phyloP scores from a whole-genome alignment of 92 coral and sea anemone species.

The Metridium senile region DNA sequence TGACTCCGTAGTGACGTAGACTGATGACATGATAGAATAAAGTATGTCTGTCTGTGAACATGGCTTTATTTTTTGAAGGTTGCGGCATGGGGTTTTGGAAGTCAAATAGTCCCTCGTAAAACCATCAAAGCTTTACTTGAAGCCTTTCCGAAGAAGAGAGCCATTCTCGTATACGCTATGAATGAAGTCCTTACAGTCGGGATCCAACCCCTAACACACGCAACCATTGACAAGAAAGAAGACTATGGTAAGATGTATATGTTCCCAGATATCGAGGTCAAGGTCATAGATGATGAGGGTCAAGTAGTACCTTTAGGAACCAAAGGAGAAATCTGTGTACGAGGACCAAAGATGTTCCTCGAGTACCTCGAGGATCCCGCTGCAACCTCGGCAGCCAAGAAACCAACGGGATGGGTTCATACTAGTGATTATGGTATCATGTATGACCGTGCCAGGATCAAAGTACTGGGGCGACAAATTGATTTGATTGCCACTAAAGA shows the following conservation, averaged over 20 bases:
- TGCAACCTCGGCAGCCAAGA: conserved; percentile 12
- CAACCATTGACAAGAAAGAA: conserved; percentile 7
- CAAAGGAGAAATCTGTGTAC: conserved; percentile 40
- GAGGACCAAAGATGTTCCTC: conserved; percentile 34
- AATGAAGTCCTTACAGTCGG: conserved; percentile 26
- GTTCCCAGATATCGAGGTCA: conserved; percentile 43
- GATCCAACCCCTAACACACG: conserved; percentile 22
- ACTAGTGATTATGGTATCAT: conserved; percentile 43
- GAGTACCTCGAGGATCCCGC: conserved; percentile 37
- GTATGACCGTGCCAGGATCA: conserved; percentile 35
- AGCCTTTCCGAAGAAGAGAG: conserved; percentile 23
- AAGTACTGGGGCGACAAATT: conserved; percentile 36
- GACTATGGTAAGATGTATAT: conserved; percentile 34
- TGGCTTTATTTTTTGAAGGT: neutral
- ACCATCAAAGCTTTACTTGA: conserved; percentile 25
- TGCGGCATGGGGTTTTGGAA: conserved; percentile 30
- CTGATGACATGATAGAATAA: too few species aligned
- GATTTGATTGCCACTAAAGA: conserved; percentile 19
- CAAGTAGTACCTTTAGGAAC: conserved; percentile 38
- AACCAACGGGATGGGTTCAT: conserved; percentile 37
- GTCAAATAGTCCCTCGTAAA: conserved; percentile 40
- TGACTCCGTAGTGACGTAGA: too few species aligned
- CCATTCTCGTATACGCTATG: conserved; percentile 26
- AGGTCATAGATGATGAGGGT: conserved; percentile 36
- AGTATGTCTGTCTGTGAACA: neutral